Conservation (phyloP, 2,888 invertebrate genomes). For the Heliconius ismenius region DNA sequence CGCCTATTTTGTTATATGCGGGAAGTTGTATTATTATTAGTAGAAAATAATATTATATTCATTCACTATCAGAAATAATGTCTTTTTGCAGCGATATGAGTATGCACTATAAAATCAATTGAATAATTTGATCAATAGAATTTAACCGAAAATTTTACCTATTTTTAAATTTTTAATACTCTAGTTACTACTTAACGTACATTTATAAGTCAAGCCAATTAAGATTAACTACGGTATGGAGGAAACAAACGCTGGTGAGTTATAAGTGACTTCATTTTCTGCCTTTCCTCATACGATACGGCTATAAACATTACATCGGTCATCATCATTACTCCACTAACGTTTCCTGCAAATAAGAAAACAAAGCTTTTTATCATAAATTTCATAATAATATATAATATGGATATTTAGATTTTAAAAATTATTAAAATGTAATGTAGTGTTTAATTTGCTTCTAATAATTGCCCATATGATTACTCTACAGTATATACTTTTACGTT, state of each 20-base stretch:
- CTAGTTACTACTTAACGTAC: neutral
- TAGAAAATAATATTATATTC: neutral
- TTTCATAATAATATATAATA: neutral
- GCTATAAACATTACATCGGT: conserved; percentile 27
- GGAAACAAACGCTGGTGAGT: conserved; percentile 16
- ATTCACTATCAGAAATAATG: neutral
- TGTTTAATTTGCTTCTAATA: neutral
- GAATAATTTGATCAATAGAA: neutral
- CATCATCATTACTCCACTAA: conserved; percentile 27
- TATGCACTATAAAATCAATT: neutral
- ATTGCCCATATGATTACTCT: neutral
- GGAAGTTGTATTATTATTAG: neutral
- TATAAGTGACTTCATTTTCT: conserved; percentile 24
- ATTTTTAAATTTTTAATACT: neutral
- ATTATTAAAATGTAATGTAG: neutral
- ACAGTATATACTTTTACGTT: neutral
- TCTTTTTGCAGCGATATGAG: neutral
- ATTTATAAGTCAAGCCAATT: conserved; percentile 16
- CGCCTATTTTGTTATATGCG: neutral
- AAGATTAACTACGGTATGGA: conserved; percentile 5
- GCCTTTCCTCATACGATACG: conserved; percentile 26
- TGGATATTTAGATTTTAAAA: neutral
- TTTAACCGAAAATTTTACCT: too few species aligned
- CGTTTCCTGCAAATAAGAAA: conserved; percentile 9
- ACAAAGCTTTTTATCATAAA: conserved; percentile 13